Evolutionary conservation across 1,140 invertebrate genomes (phyloP).

Genomic region (Conus betulinus): DNA sequence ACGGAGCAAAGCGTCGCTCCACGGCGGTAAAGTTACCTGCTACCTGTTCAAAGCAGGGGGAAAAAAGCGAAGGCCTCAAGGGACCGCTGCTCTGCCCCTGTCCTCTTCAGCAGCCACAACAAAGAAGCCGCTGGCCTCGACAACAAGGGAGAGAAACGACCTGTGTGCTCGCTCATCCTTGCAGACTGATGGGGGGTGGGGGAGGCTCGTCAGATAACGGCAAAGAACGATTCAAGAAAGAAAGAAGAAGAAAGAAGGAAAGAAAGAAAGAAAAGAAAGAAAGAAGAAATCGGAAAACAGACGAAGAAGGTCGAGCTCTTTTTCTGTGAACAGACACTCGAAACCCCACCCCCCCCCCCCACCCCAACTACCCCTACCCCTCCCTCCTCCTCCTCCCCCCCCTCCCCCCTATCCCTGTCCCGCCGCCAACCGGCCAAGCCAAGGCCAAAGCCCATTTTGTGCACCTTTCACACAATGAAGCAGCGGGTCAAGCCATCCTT

Average conservation of each 20-base stretch:
- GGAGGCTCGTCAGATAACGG: too few species aligned
- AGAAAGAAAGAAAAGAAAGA: not conserved
- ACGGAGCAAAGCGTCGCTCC: not conserved
- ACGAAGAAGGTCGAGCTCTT: not conserved
- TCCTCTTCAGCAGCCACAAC: not conserved
- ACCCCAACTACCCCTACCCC: too few species aligned
- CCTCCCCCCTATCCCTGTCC: too few species aligned
- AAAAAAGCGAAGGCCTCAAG: not conserved
- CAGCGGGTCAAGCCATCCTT: not conserved
- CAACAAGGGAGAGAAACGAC: not conserved
- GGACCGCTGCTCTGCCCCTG: not conserved
- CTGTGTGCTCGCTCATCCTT: too few species aligned
- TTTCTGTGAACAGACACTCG: not conserved
- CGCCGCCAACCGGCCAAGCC: not conserved
- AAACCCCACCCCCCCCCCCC: too few species aligned
- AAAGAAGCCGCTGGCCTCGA: not conserved
- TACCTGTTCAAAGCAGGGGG: not conserved
- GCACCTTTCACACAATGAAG: not conserved
- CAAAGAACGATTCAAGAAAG: not conserved
- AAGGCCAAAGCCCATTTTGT: not conserved
- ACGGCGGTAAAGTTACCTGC: not conserved
- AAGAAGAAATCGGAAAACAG: not conserved
- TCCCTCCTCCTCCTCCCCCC: too few species aligned
- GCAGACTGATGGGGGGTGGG: too few species aligned
- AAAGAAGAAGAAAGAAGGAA: not conserved